Evolutionary conservation across 2,113 vertebrate species (phyloP).

Genomic region (Nibea albiflora): DNA sequence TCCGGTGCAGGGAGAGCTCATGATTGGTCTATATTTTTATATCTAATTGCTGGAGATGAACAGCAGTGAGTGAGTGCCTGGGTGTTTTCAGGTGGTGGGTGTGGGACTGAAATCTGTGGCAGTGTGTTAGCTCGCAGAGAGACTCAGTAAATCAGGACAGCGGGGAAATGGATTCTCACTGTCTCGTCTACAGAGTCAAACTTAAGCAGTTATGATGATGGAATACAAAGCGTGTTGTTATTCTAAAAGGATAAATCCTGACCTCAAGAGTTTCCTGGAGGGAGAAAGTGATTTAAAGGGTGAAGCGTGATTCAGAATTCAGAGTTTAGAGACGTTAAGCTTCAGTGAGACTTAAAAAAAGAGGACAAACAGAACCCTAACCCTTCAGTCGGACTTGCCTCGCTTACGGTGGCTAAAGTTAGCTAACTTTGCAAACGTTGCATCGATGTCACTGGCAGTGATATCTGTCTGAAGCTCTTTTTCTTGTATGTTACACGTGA

Average conservation of each 20-base stretch:
- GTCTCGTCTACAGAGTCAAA: conserved; percentile 14
- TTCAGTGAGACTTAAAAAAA: too few species aligned
- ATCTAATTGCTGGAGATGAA: conserved; percentile 83
- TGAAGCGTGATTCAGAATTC: not conserved
- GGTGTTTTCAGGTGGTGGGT: conserved; percentile 76
- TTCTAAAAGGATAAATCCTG: not conserved
- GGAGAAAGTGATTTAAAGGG: not conserved
- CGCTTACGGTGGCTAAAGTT: not conserved
- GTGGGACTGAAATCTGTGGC: conserved; percentile 73
- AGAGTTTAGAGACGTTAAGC: not conserved
- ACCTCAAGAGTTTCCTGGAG: not conserved
- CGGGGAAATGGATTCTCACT: conserved; percentile 9
- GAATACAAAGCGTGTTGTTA: not conserved
- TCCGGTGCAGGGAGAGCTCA: conserved; percentile 46
- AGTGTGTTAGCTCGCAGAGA: conserved; percentile 53
- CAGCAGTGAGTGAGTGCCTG: conserved; percentile 70
- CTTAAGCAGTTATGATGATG: not conserved
- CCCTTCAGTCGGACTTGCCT: too few species aligned
- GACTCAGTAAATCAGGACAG: conserved; percentile 58
- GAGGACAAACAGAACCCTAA: not conserved
- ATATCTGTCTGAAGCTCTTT: too few species aligned
- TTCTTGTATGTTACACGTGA: too few species aligned
- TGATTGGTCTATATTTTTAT: conserved; percentile 86
- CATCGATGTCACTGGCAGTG: too few species aligned
- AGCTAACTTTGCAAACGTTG: not conserved